These are phyloP conservation scores for Lymantria dispar DNA, from an alignment of 2,888 invertebrate genomes.

Conservation along the genomic window DNA sequence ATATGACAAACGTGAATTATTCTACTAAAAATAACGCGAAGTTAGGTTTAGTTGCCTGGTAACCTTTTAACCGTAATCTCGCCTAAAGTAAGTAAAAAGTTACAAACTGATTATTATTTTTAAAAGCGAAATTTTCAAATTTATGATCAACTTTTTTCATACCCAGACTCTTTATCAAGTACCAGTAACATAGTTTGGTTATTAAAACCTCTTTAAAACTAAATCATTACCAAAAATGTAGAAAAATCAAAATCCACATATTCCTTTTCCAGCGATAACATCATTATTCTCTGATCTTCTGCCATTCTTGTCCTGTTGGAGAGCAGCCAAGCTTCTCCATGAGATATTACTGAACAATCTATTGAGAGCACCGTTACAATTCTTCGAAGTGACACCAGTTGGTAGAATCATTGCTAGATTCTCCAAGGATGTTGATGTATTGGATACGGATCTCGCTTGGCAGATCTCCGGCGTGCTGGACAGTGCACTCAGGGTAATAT, in stretches of 20 bases:
- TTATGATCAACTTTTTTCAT: too few species aligned
- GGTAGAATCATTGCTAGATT: conserved; percentile 89
- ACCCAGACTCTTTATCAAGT: too few species aligned
- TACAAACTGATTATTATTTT: too few species aligned
- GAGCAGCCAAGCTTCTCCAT: conserved; percentile 85
- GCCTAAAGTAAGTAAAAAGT: too few species aligned
- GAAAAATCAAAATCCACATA: too few species aligned
- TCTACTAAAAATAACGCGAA: too few species aligned
- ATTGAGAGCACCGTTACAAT: conserved; percentile 86
- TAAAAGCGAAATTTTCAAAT: too few species aligned
- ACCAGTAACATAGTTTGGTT: conserved; percentile 34
- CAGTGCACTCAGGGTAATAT: conserved; percentile 87
- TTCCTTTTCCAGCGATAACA: conserved; percentile 84
- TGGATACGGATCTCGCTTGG: conserved; percentile 86
- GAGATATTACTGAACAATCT: conserved; percentile 82
- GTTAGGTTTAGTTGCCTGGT: too few species aligned
- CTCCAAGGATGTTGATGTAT: conserved; percentile 88
- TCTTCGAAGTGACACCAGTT: conserved; percentile 90
- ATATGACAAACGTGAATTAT: too few species aligned
- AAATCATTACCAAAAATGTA: too few species aligned
- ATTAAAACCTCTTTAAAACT: too few species aligned
- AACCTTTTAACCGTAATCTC: too few species aligned
- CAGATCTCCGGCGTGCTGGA: conserved; percentile 85
- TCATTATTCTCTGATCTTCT: conserved; percentile 86
- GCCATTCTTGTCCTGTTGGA: conserved; percentile 86